Percentiles rank a stretch among this genome's conserved stretches.
Evolutionary conservation across 2,888 invertebrate species (phyloP).

Genomic region (Tupiocoris notatus): DNA sequence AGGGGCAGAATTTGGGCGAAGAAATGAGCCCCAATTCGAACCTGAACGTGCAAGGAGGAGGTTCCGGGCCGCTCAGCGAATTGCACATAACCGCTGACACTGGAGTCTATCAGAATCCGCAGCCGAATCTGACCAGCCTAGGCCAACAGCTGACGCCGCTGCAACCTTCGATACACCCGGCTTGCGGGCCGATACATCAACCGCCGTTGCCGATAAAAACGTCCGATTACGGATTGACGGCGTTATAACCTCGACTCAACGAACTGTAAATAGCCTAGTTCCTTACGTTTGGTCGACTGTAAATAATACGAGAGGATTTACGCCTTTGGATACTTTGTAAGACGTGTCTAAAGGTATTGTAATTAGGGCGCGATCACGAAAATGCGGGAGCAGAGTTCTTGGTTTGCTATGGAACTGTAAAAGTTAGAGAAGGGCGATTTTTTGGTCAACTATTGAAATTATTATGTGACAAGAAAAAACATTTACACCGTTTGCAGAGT

Average conservation of each 20-base stretch:
- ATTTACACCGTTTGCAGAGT: too few relatives aligned
- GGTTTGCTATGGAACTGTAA: too few relatives aligned
- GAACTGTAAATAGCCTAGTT: constrained; percentile 42
- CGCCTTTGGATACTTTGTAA: too few relatives aligned
- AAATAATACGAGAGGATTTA: too few relatives aligned
- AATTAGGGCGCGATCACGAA: too few relatives aligned
- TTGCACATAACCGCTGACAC: constrained; percentile 49
- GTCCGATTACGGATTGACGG: constrained; percentile 83
- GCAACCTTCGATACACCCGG: constrained; percentile 47
- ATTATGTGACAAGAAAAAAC: too few relatives aligned
- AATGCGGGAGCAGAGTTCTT: too few relatives aligned
- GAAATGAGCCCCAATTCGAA: constrained; percentile 39
- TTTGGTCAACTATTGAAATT: too few relatives aligned
- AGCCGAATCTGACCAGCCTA: constrained; percentile 52
- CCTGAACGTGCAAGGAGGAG: constrained; percentile 32
- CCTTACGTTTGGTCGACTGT: background rate
- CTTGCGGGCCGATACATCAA: constrained; percentile 47
- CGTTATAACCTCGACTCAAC: constrained; percentile 53
- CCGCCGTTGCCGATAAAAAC: constrained; percentile 48
- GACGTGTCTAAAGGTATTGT: too few relatives aligned
- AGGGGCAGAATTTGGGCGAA: constrained; percentile 46
- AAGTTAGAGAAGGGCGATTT: too few relatives aligned
- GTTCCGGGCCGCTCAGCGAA: constrained; percentile 28
- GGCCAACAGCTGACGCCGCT: constrained; percentile 58
- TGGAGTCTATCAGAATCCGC: constrained; percentile 48